Conservation (phyloP, 2,888 invertebrate species). For the Melieria omissa region DNA sequence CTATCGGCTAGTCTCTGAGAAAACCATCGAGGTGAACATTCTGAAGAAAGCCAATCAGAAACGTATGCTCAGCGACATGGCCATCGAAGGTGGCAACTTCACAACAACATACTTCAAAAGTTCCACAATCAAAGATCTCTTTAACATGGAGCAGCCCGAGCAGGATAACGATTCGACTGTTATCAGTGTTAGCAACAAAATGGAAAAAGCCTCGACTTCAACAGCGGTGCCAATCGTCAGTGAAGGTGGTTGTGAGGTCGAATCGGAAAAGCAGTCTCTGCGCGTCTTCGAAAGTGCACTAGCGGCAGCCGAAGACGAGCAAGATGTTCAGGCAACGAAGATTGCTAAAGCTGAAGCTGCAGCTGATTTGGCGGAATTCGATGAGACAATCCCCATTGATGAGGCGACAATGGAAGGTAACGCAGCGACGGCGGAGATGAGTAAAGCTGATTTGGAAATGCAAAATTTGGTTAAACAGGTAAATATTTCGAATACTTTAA, state of each 20-base stretch:
- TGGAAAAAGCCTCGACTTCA: constrained; percentile 46
- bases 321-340: constrained; percentile 90
- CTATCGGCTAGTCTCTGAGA: constrained; percentile 95
- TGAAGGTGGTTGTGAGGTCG: constrained; percentile 43
- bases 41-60: constrained; percentile 99
- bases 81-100: constrained; percentile 99
- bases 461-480: constrained; percentile 79
- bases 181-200: constrained; percentile 62
- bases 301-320: constrained; percentile 93
- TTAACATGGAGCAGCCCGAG: constrained; percentile 75
- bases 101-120: constrained; percentile 95
- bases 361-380: constrained; percentile 93
- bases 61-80: constrained; percentile 92
- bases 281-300: constrained; percentile 83
- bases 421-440: constrained; percentile 69
- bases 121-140: constrained; percentile 93
- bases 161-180: constrained; percentile 69
- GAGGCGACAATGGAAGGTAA: constrained; percentile 67
- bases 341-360: constrained; percentile 90
- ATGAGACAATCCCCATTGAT: constrained; percentile 91
- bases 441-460: constrained; percentile 79
- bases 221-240: constrained; percentile 46
- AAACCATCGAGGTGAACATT: constrained; percentile 99
- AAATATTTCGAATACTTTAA: constrained; percentile 43
- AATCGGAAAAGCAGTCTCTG: constrained; percentile 72